These are phyloP conservation scores for Engystomops pustulosus DNA, from an alignment of 2,113 vertebrate species.

Conservation along the genomic window DNA sequence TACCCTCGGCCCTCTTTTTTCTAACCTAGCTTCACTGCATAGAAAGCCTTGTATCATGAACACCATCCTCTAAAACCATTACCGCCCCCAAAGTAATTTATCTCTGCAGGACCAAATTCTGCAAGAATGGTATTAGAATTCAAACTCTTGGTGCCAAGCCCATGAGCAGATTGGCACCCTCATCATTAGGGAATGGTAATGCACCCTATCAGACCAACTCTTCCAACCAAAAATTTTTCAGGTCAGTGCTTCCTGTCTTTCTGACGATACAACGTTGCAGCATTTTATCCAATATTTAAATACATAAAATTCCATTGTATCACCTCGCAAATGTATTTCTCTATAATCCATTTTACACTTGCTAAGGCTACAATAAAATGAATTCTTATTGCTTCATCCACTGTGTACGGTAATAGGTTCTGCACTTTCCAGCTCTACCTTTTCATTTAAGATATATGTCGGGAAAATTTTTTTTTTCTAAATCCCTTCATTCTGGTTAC, in stretches of 20 bases:
- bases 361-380: constrained; percentile 43
- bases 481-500: constrained; percentile 22
- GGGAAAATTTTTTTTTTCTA: constrained; percentile 35
- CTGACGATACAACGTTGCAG: background rate
- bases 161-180: background rate
- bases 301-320: background rate
- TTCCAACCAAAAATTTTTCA: background rate
- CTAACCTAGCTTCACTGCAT: too few relatives aligned
- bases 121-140: too few relatives aligned
- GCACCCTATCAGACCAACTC: background rate
- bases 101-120: too few relatives aligned
- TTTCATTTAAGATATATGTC: constrained; percentile 52
- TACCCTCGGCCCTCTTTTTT: too few relatives aligned
- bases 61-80: too few relatives aligned
- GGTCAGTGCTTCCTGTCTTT: background rate
- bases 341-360: constrained; percentile 12
- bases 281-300: background rate
- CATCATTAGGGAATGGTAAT: background rate
- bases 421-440: constrained; percentile 33
- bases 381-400: constrained; percentile 11
- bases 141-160: background rate
- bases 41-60: too few relatives aligned
- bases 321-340: background rate
- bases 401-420: constrained; percentile 31
- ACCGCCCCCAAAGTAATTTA: too few relatives aligned